These are phyloP conservation scores for Drosophila imparisetae DNA, from an alignment of 2,888 invertebrate genomes.

Conservation along the genomic window DNA sequence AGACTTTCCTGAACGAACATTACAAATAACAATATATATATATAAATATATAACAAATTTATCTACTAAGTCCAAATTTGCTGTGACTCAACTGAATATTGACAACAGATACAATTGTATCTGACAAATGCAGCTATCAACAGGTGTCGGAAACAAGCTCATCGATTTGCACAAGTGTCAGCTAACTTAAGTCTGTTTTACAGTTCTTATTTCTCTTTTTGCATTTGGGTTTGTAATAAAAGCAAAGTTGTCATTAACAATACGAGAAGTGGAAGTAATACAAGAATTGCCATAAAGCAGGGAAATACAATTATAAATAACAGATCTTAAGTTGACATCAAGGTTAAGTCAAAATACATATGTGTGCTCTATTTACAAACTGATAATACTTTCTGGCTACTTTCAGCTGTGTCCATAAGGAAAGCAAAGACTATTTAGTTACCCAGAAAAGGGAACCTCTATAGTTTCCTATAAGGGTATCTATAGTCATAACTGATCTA, in stretches of 20 bases:
- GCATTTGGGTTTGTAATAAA: conserved; percentile 46
- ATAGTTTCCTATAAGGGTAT: neutral
- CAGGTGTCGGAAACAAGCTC: conserved; percentile 49
- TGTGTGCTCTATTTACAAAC: neutral
- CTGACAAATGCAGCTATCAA: conserved; percentile 40
- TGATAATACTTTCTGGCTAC: neutral
- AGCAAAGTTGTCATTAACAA: conserved; percentile 52
- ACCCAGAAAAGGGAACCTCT: too few relatives aligned
- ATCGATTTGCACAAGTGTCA: conserved; percentile 66
- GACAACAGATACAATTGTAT: conserved; percentile 27
- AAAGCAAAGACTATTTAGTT: neutral
- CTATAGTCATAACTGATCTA: neutral
- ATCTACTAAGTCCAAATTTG: conserved; percentile 10
- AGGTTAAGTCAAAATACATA: conserved; percentile 28
- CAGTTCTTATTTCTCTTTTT: conserved; percentile 16
- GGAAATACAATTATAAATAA: conserved; percentile 13
- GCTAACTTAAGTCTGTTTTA: conserved; percentile 27
- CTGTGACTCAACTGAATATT: neutral
- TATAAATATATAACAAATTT: neutral
- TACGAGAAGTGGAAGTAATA: conserved; percentile 39
- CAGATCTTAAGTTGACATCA: conserved; percentile 32
- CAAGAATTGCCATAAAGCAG: conserved; percentile 11
- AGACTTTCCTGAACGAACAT: neutral
- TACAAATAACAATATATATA: neutral
- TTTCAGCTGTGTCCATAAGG: neutral